phyloP scores from a whole-genome alignment of 2,888 invertebrate species.

The Phania funesta region DNA sequence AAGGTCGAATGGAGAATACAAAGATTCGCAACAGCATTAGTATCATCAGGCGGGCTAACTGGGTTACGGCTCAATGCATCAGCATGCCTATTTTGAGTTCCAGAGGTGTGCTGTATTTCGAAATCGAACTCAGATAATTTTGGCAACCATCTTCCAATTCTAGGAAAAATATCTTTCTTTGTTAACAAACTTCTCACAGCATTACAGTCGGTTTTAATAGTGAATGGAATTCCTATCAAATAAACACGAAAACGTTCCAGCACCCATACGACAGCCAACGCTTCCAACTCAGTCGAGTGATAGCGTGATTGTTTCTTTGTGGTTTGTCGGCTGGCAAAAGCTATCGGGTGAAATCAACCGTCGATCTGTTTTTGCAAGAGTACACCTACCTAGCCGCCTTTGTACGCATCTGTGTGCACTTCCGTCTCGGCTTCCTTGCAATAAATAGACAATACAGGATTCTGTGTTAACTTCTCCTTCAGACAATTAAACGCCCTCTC shows the following conservation, averaged over 20 bases:
- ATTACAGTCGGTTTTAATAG: constrained; percentile 42
- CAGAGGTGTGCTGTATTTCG: neutral
- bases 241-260: constrained; percentile 42
- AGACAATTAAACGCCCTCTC: neutral
- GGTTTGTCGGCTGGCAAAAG: constrained; percentile 42
- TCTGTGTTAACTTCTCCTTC: constrained; percentile 6
- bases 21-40: constrained; percentile 18
- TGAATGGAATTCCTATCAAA: constrained; percentile 43
- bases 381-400: constrained; percentile 25
- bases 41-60: neutral
- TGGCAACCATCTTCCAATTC: neutral
- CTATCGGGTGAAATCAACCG: constrained; percentile 34
- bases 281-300: constrained; percentile 49
- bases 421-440: constrained; percentile 20
- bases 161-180: neutral
- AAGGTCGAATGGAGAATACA: constrained; percentile 15
- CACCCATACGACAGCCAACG: constrained; percentile 43
- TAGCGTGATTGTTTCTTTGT: constrained; percentile 39
- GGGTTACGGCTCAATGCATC: constrained; percentile 34
- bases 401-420: constrained; percentile 46
- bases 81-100: constrained; percentile 12
- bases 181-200: constrained; percentile 25
- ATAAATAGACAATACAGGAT: constrained; percentile 28
- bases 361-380: constrained; percentile 24
- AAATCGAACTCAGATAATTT: neutral